Percentiles rank a stretch among this genome's conserved stretches.
phyloP scores from a whole-genome alignment of 2,113 vertebrate genomes.

The Syngnathoides biaculeatus region DNA sequence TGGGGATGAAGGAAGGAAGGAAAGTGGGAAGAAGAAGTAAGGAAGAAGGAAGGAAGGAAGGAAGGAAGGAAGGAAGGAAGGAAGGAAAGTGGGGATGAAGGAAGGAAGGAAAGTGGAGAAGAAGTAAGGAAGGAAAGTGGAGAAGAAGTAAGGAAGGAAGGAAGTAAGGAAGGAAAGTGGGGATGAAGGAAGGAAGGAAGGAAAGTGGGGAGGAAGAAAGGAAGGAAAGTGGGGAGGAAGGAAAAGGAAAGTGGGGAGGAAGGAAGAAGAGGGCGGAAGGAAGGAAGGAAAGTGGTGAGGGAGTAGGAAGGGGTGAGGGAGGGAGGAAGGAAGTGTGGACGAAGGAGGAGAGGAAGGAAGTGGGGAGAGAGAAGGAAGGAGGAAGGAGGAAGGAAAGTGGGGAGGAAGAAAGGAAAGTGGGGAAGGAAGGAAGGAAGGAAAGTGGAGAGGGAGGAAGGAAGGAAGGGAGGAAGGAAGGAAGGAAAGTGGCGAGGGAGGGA shows the following conservation, averaged over 20 bases:
- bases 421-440: no score
- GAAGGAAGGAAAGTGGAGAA: neutral
- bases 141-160: neutral
- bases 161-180: no score
- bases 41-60: neutral
- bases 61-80: neutral
- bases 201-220: no score
- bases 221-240: neutral
- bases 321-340: neutral
- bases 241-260: neutral
- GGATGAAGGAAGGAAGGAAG: no score
- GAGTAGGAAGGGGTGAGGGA: neutral
- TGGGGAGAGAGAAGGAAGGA: no score
- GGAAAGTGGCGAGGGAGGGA: neutral
- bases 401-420: no score
- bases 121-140: slow-evolving; percentile 42
- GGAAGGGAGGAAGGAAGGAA: neutral
- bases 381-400: no score
- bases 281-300: neutral
- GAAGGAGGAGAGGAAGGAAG: neutral
- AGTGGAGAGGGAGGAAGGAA: neutral
- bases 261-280: neutral
- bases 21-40: neutral
- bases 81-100: no score
- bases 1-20: no score